A percentile compares a stretch with the other conserved stretches of the same genome.
Conservation (phyloP, 1,140 invertebrate species). For the Atopsyche davidsoni region DNA sequence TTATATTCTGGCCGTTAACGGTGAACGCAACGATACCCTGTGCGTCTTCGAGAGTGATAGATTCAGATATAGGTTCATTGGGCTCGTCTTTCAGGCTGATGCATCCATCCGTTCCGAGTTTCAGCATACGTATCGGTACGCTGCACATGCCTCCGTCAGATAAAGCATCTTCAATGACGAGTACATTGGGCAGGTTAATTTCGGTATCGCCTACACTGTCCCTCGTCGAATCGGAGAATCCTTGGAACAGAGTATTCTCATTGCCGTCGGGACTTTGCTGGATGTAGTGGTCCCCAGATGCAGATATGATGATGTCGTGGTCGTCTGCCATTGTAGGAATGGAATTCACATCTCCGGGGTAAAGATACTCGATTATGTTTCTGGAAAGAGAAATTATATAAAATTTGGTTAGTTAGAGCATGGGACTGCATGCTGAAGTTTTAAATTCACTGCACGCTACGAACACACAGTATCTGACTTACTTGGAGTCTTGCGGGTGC, state of each 20-base stretch:
- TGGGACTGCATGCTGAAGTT: too few species aligned
- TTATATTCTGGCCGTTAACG: conserved; percentile 6
- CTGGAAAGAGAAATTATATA: conserved; percentile 10
- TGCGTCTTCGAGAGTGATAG: conserved; percentile 7
- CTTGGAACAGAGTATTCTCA: conserved; percentile 15
- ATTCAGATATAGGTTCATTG: conserved; percentile 7
- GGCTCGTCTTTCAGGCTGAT: conserved; percentile 7
- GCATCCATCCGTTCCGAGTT: conserved; percentile 6
- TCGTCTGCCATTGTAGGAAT: conserved; percentile 2
- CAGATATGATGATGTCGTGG: conserved; percentile 9
- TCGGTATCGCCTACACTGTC: conserved; percentile 6
- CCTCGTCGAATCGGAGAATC: not conserved
- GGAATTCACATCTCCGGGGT: conserved; percentile 5
- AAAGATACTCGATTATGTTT: conserved; percentile 17
- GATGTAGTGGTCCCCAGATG: conserved; percentile 6
- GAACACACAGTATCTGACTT: not conserved
- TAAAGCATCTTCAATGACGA: conserved; percentile 10
- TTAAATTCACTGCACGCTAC: not conserved
- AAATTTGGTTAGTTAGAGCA: not conserved
- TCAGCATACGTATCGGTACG: conserved; percentile 19
- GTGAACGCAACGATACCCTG: conserved; percentile 12
- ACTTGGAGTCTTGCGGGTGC: conserved; percentile 9
- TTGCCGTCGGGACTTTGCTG: conserved; percentile 12
- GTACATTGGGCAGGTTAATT: conserved; percentile 11
- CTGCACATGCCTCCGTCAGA: conserved; percentile 7